Evolutionary conservation across 2,888 invertebrate genomes (phyloP), one percentile per base, ranked within the genome.

Genomic region (Microctonus hyperodae): DNA sequence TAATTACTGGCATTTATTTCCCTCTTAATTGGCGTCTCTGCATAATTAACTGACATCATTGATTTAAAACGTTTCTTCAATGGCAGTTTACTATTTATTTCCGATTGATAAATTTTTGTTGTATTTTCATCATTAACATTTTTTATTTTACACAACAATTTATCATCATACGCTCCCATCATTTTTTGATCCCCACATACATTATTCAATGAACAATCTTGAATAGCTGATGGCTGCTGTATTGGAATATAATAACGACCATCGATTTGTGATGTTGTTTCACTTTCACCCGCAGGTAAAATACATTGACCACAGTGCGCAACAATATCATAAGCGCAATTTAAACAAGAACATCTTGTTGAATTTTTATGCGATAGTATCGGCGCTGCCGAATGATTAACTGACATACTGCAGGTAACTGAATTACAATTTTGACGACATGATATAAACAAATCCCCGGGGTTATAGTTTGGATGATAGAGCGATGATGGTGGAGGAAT

Each of bases 1-100:
- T 78, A 76, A 53, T 73, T 76, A 40, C 37, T 16, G 9, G 37
- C 31, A 25, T 20, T 20, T 22, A 23, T 63, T 44, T 63, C 63
- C 1, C 9, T 44, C 16, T 64, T 56, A 44, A 64, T 64, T 31
- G 40, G 2, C 13, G 73, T 23, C 2, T 77, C 74, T 0, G 74
- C 72, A 28, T 74, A 77, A 1, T 72, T 67, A 65, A 72, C 65
- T 0, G 78, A 67, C 74, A 77, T 75, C 72, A 79, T 77, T 1
- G 77, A 80, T 50, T 78, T 81, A 16, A 79, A 67, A 44, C 83
- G 73, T 64, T 83, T 83, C 59, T 83, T 84, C 13, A 82, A 68
- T 4, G 83, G 83, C 53, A 83, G 62, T 53, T 79, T 83, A 55
- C 74, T 79, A 37, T 77, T 75, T 2, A 75, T 64, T 10, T 78